Conservation (phyloP, 2,888 invertebrate genomes). For the Campoplex nolae region DNA sequence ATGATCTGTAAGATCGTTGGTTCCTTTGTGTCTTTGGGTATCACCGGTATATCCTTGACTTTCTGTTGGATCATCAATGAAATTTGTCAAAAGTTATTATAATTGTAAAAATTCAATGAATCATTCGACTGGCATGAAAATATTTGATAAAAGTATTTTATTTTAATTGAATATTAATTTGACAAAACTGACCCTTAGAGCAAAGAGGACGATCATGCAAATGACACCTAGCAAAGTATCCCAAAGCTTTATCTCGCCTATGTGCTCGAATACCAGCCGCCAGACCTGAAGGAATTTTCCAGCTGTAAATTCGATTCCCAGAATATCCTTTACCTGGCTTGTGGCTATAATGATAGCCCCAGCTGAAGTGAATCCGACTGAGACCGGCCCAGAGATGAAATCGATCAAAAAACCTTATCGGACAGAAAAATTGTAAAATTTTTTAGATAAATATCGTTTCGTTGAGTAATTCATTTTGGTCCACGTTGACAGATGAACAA, state of each 20-base stretch:
- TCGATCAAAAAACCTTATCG: conserved; percentile 91
- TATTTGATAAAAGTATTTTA: not conserved
- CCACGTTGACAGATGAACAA: not conserved
- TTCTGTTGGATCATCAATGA: conserved; percentile 85
- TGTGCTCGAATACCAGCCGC: conserved; percentile 89
- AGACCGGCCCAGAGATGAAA: conserved; percentile 94
- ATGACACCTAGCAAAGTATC: conserved; percentile 89
- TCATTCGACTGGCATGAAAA: not conserved
- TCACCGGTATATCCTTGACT: conserved; percentile 88
- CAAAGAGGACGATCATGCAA: conserved; percentile 89
- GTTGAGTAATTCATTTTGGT: not conserved
- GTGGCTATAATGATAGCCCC: conserved; percentile 93
- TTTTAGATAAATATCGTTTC: not conserved
- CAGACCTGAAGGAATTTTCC: conserved; percentile 91
- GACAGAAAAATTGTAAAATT: not conserved
- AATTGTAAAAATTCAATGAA: not conserved
- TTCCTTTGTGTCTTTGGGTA: conserved; percentile 84
- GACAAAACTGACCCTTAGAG: conserved; percentile 88
- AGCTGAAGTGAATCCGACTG: conserved; percentile 93
- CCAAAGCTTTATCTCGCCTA: conserved; percentile 89
- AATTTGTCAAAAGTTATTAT: not conserved
- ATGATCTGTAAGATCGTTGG: conserved; percentile 84
- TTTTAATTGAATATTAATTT: not conserved
- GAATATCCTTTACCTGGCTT: conserved; percentile 91
- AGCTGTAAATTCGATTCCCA: conserved; percentile 89